Evolutionary conservation across 2,888 invertebrate genomes (phyloP).

Genomic region (Ochropacha duplaris): DNA sequence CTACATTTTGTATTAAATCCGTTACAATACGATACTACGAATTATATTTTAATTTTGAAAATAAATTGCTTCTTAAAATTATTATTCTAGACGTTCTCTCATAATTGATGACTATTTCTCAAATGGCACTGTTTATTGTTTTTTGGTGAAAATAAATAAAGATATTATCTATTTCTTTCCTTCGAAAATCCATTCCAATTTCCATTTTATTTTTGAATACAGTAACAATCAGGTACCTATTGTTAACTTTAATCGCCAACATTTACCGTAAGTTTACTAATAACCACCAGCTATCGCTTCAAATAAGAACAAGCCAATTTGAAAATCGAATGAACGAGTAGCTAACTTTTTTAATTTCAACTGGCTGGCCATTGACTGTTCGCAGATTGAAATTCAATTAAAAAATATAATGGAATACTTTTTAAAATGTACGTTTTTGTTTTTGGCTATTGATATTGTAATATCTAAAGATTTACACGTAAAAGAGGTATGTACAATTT

Average conservation of each 20-base stretch:
- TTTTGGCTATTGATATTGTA: neutral
- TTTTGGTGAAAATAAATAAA: no score
- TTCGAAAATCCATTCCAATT: neutral
- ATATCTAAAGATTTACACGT: neutral
- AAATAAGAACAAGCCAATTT: neutral
- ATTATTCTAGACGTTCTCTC: no score
- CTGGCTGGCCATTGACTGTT: neutral
- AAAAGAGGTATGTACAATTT: neutral
- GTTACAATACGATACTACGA: no score
- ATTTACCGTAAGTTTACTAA: conserved; percentile 1
- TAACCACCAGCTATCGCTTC: neutral
- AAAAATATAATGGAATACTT: neutral
- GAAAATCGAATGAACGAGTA: neutral
- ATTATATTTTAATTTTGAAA: no score
- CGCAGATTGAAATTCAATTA: neutral
- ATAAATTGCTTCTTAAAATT: no score
- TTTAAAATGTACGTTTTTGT: neutral
- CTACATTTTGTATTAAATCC: no score
- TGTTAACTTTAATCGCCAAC: neutral
- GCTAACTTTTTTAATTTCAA: neutral
- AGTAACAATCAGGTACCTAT: neutral
- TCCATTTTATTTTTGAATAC: neutral
- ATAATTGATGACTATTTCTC: no score
- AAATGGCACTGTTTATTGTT: no score
- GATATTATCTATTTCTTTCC: no score